These are phyloP conservation scores for Hypothenemus hampei DNA, from an alignment of 1,140 invertebrate genomes.

Conservation along the genomic window DNA sequence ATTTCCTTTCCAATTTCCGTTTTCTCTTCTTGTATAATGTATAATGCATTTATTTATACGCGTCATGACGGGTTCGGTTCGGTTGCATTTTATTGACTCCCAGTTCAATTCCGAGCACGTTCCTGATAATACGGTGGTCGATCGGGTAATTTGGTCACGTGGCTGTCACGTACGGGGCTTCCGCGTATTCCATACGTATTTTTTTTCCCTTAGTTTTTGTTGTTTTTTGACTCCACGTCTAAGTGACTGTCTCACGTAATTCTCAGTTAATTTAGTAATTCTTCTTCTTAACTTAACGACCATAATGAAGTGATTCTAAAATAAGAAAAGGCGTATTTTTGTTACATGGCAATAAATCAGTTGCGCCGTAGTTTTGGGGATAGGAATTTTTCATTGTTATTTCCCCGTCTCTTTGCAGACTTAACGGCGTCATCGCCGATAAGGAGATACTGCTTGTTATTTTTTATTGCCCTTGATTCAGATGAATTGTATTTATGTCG, in stretches of 20 bases:
- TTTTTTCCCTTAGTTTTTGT: too few relatives aligned
- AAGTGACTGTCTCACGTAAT: too few relatives aligned
- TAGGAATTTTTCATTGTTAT: constrained; percentile 28
- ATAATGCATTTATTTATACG: constrained; percentile 19
- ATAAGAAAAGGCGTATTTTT: too few relatives aligned
- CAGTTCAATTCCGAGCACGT: constrained; percentile 34
- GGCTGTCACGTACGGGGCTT: constrained; percentile 10
- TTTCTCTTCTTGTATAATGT: too few relatives aligned
- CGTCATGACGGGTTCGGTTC: background rate
- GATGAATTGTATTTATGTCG: constrained; percentile 27
- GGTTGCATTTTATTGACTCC: constrained; percentile 14
- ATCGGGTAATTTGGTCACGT: constrained; percentile 39
- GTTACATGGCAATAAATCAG: constrained; percentile 18
- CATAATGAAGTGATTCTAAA: too few relatives aligned
- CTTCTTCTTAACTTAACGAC: too few relatives aligned
- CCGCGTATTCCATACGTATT: too few relatives aligned
- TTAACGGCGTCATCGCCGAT: constrained; percentile 25
- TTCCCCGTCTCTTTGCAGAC: constrained; percentile 21
- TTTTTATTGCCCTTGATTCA: constrained; percentile 30
- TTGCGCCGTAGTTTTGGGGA: too few relatives aligned
- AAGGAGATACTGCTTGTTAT: constrained; percentile 28
- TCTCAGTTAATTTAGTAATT: too few relatives aligned
- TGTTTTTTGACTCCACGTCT: too few relatives aligned
- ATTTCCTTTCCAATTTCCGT: constrained; percentile 11
- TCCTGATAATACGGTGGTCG: constrained; percentile 35